Base-by-base conservation (phyloP, 2,797 vertebrate genomes). In the Bufotes viridis region DNA sequence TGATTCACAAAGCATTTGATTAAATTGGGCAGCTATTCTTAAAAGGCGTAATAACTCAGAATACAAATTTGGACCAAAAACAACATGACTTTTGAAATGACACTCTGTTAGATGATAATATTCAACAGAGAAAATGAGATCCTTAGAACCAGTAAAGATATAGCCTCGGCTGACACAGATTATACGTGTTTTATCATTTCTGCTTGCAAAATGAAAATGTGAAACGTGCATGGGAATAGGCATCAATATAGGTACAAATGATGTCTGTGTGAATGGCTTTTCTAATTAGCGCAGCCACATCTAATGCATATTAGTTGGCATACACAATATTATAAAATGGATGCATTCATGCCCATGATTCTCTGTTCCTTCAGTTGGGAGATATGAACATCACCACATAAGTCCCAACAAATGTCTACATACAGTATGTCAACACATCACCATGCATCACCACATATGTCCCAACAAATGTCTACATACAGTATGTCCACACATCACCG, bases 1-100 rank as follows among this genome's bases (percentile, higher is more conserved):
- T 85, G 87, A 88, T 85, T 79, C 76, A 81, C 82, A 84, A 84
- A 69, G 81, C 87, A 85, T 72, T 84, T 69, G 75, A 88, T 88
- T 88, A 78, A 85, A 51, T 42, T 61, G 63, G 81, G 76, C 57
- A 42, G 26, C 76, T 80, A 7, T 81, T 72, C 65, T 74, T 88
- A 72, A 85, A 85, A 85, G 76, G 61, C 55, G 63, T 82, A 87
- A 82, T 81, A 72, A 49, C 58, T 63, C 53, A 60, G 86, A 75
- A 87, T 81, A 87, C 55, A 87, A 29, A 82, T 87, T 63, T 81
- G 81, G 78, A 49, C 78, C 85, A 81, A 87, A 72, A 87, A 80
- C 86, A 87, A 60, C 78, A 75, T 72, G 69, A 51, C 51, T 82
- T 87, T 72, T 82, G 86, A 74, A 76, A 87, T 87, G 69, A 81